Evolutionary conservation across 2,888 invertebrate genomes (phyloP), one percentile per base, ranked within the genome.

Genomic region (Noctua fimbriata): DNA sequence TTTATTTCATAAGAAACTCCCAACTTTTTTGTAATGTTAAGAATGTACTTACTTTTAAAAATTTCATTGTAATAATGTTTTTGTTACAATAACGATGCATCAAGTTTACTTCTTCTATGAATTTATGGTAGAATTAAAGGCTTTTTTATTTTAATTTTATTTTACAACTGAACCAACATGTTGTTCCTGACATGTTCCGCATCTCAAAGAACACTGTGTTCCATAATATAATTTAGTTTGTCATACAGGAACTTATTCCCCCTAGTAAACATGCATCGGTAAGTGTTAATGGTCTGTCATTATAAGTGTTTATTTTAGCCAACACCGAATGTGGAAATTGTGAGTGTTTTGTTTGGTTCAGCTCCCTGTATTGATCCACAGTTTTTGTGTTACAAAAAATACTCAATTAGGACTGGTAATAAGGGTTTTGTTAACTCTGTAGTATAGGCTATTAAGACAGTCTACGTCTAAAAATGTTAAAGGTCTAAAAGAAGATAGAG

Each of bases 201-300:
- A 2, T 24, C 52, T 44, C 2, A 52, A 47, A 44, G 7, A 36
- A n/a, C 85, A 47, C 71, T 89, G 77, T 83, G 82, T 87, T 66
- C 80, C 32, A 55, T 75, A 78, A 88, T 78, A 91, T 92, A 92
- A 92, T 93, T 92, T 87, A 90, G 91, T 92, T 91, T 89, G 91
- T 91, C 90, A 91, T 88, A 90, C 89, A 91, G 82, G 88, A 92
- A 90, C 91, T 88, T 91, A 91, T 89, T 90, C 91, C 92, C 92
- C 90, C 84, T 72, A 87, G 92, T 87, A 92, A 93, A 93, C 92
- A 93, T 88, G 89, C 89, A 90, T 88, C 80, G 83, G 90, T 87
- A 91, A 92, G 93, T 93, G 94, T 92, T 93, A 92, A 94, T 93
- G 90, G 90, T 85, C 84, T 91, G 91, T 91, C 91, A 90, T 91